Base-by-base conservation (phyloP, 2,113 vertebrate genomes). In the Sigmodon hispidus region DNA sequence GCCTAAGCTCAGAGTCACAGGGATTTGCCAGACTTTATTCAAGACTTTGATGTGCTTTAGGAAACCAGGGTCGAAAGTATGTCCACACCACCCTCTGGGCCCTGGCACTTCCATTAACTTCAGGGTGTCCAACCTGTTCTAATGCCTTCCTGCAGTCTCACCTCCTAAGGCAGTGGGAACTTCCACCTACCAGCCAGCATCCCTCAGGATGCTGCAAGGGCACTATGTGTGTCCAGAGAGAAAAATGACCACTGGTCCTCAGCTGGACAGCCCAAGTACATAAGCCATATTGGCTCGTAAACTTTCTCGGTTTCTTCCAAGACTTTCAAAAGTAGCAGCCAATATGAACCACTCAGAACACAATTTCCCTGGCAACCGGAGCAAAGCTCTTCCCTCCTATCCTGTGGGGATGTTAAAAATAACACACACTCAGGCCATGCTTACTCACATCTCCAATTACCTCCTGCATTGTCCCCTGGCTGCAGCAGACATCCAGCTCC, bases 341-440 rank as follows among this genome's bases (percentile, higher is more conserved):
- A 75, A 57, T 67, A 52, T 87, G 48, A 93, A 70, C 77, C 0
- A 5, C 80, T 83, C 69, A 93, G 87, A 94, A 57, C 86, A 93
- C 85, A 83, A 88, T 92, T 93, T 95, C 85, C 96, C 92, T 95
- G 93, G 92, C 92, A 96, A 96, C 96, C 65, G 48, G 57, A 75
- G 85, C 83, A 83, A 93, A 81, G 63, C 45, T 65, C 15, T 8
- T 89, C 24, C 81, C 70, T 95, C 80, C 88, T 55, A 57, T 95
- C 83, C 87, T 59, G 65, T 36, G 75, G 70, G n/a, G 85, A 91
- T 34, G 81, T 93, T 95, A 96, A 97, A 96, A 96, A 97, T 97
- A 96, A 70, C 75, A 75, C 19, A 43, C 31, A 45, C 59, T 29
- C 29, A 59, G 61, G 59, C 75, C 45, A 5, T 73, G 9, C 69